These are phyloP conservation scores for Drosophila kuntzei DNA, from an alignment of 2,888 invertebrate genomes.

Conservation along the genomic window DNA sequence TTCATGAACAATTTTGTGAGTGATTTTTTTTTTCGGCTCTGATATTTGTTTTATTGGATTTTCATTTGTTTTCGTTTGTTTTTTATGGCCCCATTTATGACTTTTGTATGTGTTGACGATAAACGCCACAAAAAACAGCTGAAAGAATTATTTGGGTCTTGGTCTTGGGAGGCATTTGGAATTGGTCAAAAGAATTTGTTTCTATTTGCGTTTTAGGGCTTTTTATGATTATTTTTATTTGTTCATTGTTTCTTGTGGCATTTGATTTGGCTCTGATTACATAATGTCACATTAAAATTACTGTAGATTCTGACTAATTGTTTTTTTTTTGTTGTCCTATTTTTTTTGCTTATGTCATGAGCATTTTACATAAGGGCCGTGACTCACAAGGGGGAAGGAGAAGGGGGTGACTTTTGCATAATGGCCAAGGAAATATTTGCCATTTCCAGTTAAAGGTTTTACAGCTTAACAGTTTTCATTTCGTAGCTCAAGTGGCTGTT, in stretches of 20 bases:
- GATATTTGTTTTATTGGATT: constrained; percentile 74
- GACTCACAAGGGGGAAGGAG: constrained; percentile 17
- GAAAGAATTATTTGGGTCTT: constrained; percentile 45
- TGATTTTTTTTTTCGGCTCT: constrained; percentile 46
- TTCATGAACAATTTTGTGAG: constrained; percentile 48
- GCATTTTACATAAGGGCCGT: constrained; percentile 34
- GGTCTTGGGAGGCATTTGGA: too few relatives aligned
- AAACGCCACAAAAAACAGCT: constrained; percentile 39
- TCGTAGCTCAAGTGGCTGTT: constrained; percentile 24
- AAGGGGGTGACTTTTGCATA: constrained; percentile 45
- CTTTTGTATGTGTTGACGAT: constrained; percentile 46
- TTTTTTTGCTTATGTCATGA: constrained; percentile 18
- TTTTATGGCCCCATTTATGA: constrained; percentile 58
- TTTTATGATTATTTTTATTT: constrained; percentile 9
- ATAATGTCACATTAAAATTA: constrained; percentile 30
- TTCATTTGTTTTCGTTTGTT: constrained; percentile 55
- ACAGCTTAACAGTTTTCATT: constrained; percentile 53
- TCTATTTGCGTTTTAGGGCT: constrained; percentile 22
- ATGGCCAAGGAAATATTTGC: constrained; percentile 54
- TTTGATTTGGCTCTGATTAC: constrained; percentile 47
- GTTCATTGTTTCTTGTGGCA: neutral
- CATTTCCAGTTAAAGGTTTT: constrained; percentile 60
- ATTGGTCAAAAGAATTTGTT: constrained; percentile 17
- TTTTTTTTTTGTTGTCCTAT: neutral
- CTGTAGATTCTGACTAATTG: constrained; percentile 59